These are phyloP conservation scores for Heloderma charlesbogerti DNA, from an alignment of 2,113 vertebrate genomes.

Conservation along the genomic window DNA sequence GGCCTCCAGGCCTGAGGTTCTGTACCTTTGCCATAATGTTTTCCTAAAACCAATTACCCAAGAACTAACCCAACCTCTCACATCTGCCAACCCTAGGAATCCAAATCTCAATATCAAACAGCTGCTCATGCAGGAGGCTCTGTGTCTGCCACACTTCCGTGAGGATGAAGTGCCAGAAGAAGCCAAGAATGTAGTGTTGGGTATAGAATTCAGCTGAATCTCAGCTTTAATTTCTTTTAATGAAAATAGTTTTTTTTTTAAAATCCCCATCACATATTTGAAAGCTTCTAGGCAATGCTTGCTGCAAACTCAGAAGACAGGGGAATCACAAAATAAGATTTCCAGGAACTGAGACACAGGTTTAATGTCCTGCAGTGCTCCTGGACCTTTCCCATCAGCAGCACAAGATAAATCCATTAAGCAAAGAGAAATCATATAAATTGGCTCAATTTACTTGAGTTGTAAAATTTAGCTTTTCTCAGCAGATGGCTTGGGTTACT, in stretches of 20 bases:
- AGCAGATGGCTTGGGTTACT: not conserved
- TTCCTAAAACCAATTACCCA: not conserved
- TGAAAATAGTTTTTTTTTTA: not conserved
- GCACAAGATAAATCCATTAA: not conserved
- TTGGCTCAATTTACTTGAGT: not conserved
- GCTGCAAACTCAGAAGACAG: not conserved
- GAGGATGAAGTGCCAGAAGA: not conserved
- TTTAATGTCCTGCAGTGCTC: not conserved
- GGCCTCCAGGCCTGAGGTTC: too few relatives aligned
- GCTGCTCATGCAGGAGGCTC: too few relatives aligned
- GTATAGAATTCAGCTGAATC: not conserved
- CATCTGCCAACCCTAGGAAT: not conserved
- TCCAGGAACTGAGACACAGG: not conserved
- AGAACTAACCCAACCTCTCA: not conserved
- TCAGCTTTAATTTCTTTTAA: not conserved
- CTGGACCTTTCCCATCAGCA: not conserved
- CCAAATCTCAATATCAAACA: not conserved
- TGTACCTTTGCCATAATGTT: too few relatives aligned
- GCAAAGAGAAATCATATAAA: not conserved
- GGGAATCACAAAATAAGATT: not conserved
- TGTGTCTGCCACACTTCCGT: not conserved
- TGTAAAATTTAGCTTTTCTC: not conserved
- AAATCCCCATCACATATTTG: not conserved
- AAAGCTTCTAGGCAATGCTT: not conserved
- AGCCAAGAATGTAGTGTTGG: not conserved